A percentile compares a stretch with the other conserved stretches of the same genome.
Conservation (phyloP, 53 echinoderm and acorn worm genomes). For the Henricia sp. region DNA sequence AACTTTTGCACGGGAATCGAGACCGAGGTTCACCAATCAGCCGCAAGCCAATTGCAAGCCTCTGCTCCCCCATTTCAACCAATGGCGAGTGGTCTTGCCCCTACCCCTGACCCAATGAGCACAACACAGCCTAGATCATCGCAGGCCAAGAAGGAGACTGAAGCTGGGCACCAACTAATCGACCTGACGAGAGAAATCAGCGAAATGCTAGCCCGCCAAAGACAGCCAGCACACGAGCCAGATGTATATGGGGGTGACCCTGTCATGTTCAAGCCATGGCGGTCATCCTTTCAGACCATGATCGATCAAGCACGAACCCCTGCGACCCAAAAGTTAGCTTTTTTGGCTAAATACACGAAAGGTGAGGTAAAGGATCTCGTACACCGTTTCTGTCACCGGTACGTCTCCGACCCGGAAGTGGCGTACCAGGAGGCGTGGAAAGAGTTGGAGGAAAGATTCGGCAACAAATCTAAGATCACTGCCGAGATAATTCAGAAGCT, state of each 20-base stretch:
- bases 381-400: slow-evolving; percentile 2
- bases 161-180: slow-evolving; percentile 13
- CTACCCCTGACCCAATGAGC: neutral
- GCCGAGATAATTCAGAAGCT: slow-evolving; percentile 25
- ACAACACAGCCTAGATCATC: neutral
- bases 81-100: neutral
- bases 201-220: slow-evolving; percentile 34
- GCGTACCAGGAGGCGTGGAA: slow-evolving; percentile 52
- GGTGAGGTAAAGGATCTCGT: slow-evolving; percentile 13
- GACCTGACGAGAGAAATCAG: slow-evolving; percentile 47
- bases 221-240: slow-evolving; percentile 60
- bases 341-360: slow-evolving; percentile 23
- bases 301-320: slow-evolving; percentile 10
- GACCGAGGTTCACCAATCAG: neutral
- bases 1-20: neutral
- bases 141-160: neutral
- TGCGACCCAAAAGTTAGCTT: slow-evolving; percentile 30
- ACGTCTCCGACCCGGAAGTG: neutral
- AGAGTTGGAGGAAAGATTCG: slow-evolving; percentile 58
- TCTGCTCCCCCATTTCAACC: neutral
- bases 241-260: slow-evolving; percentile 53
- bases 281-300: slow-evolving; percentile 46
- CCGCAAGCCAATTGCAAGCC: neutral
- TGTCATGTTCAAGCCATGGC: slow-evolving; percentile 56
- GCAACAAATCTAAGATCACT: slow-evolving; percentile 45